phyloP scores from a whole-genome alignment of 92 coral and sea anemone genomes.

The Porites divaricata region DNA sequence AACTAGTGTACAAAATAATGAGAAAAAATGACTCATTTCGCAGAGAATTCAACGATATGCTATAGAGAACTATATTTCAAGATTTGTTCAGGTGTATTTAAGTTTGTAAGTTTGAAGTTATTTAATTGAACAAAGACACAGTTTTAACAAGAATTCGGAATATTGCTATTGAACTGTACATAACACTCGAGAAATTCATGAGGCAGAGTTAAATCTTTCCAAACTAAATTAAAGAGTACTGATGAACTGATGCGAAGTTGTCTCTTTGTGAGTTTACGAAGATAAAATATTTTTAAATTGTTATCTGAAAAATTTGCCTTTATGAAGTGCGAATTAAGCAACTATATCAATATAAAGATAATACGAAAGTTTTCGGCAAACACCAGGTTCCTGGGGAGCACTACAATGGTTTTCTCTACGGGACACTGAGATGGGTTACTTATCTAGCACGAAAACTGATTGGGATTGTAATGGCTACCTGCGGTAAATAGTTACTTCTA shows the following conservation, averaged over 20 bases:
- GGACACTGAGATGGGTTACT: background rate
- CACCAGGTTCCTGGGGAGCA: slow-evolving; percentile 44
- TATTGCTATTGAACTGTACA: slow-evolving; percentile 42
- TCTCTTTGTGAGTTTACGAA: slow-evolving; percentile 2
- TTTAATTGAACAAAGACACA: slow-evolving; percentile 33
- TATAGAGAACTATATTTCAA: slow-evolving; percentile 11
- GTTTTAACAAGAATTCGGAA: background rate
- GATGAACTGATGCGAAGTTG: background rate
- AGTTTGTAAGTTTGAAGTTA: slow-evolving; percentile 39
- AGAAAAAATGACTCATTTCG: slow-evolving; percentile 6
- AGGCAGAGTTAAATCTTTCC: slow-evolving; percentile 18
- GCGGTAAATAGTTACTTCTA: slow-evolving; percentile 11
- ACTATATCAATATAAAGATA: slow-evolving; percentile 44
- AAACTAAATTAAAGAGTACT: slow-evolving; percentile 37
- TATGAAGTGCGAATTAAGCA: slow-evolving; percentile 34
- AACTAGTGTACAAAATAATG: slow-evolving; percentile 3
- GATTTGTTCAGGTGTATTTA: slow-evolving; percentile 40
- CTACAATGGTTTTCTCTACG: slow-evolving; percentile 55
- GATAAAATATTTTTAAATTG: background rate
- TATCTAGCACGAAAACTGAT: slow-evolving; percentile 1
- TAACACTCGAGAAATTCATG: slow-evolving; percentile 11
- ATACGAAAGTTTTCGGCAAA: slow-evolving; percentile 46
- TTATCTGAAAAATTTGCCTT: slow-evolving; percentile 28
- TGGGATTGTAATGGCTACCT: slow-evolving; percentile 22
- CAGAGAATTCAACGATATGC: slow-evolving; percentile 12